These are phyloP conservation scores for Naja naja DNA, from an alignment of 2,113 vertebrate species.

Conservation along the genomic window DNA sequence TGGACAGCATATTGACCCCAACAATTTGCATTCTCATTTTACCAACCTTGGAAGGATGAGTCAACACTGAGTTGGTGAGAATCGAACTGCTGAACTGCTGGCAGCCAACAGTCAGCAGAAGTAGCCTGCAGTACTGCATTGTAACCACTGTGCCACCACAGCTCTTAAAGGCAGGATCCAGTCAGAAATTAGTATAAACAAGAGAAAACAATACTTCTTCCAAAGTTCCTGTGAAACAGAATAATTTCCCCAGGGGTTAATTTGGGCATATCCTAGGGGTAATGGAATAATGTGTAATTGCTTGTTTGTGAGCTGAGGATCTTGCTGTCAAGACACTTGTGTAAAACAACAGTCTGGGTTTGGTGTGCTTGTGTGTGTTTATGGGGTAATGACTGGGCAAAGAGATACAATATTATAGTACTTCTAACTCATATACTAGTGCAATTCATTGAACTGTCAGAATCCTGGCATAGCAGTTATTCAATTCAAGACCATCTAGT, in stretches of 20 bases:
- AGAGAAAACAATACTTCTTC: background rate
- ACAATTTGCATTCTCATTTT: background rate
- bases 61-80: background rate
- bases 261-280: background rate
- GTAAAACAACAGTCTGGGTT: background rate
- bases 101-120: background rate
- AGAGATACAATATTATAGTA: background rate
- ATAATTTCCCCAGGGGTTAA: background rate
- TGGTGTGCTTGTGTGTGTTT: background rate
- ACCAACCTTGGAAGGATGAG: background rate
- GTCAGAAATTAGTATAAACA: background rate
- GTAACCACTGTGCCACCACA: background rate
- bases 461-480: background rate
- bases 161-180: background rate
- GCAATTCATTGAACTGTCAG: background rate
- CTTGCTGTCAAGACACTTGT: background rate
- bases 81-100: background rate
- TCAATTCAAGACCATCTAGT: background rate
- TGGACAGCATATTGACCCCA: background rate
- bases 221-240: background rate
- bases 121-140: background rate
- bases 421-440: background rate
- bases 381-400: background rate
- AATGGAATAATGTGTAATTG: background rate
- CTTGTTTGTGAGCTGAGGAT: background rate